A percentile compares a stretch with the other conserved stretches of the same genome.
phyloP scores from a whole-genome alignment of 2,797 vertebrate species.

The Gobio occitaniae region DNA sequence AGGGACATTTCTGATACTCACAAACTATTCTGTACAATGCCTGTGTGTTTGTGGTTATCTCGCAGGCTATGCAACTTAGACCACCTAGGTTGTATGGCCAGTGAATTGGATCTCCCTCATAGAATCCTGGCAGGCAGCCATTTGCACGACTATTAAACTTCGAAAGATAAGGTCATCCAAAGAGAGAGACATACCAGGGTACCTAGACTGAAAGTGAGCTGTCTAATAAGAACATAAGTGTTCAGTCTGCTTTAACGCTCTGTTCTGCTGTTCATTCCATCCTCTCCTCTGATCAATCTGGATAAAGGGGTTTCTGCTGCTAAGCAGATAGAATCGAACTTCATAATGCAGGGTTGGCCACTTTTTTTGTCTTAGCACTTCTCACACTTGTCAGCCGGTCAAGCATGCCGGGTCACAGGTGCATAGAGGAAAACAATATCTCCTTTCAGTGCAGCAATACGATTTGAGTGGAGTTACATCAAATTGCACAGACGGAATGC shows the following conservation, averaged over 20 bases:
- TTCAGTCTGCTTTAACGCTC: constrained; percentile 5
- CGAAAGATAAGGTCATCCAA: constrained; percentile 55
- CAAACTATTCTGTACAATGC: constrained; percentile 35
- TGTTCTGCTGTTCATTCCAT: not conserved
- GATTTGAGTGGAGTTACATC: constrained; percentile 62
- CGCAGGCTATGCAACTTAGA: constrained; percentile 48
- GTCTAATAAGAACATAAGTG: constrained; percentile 31
- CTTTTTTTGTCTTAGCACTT: constrained; percentile 23
- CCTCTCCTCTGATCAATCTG: constrained; percentile 20
- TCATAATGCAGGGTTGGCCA: constrained; percentile 33
- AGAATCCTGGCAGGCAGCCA: constrained; percentile 46
- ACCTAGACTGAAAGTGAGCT: constrained; percentile 11
- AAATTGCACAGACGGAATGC: constrained; percentile 59
- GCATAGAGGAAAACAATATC: constrained; percentile 64
- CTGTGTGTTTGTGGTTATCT: constrained; percentile 31
- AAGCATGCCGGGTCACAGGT: constrained; percentile 60
- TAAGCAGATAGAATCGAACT: constrained; percentile 38
- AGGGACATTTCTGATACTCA: constrained; percentile 42
- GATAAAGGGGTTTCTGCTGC: not conserved
- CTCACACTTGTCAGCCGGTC: constrained; percentile 44
- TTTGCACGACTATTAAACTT: constrained; percentile 54
- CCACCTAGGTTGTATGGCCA: constrained; percentile 51
- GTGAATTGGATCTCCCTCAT: constrained; percentile 41
- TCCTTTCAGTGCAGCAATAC: constrained; percentile 62
- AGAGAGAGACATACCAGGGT: constrained; percentile 29